Conservation (phyloP, 1,140 invertebrate species). For the Ephestia elutella region DNA sequence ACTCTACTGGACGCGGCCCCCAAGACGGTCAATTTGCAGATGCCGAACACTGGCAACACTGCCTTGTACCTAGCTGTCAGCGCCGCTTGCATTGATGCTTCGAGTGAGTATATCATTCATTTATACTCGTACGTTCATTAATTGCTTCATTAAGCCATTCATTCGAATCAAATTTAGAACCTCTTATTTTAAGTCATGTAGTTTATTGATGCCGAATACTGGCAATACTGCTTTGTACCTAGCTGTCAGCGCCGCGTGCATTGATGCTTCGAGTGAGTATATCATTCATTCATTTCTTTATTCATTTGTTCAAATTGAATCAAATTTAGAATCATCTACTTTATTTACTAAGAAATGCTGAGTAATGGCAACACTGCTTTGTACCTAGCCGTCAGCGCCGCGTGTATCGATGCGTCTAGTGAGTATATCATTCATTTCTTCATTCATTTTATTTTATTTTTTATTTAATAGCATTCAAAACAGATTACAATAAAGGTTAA, state of each 20-base stretch:
- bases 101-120: slow-evolving; percentile 26
- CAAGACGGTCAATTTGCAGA: slow-evolving; percentile 23
- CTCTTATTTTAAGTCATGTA: too few relatives aligned
- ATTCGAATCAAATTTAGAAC: too few relatives aligned
- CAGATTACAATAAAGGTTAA: too few relatives aligned
- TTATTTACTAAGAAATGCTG: too few relatives aligned
- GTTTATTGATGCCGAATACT: slow-evolving; percentile 38
- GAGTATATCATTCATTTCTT: slow-evolving; percentile 18
- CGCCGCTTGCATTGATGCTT: slow-evolving; percentile 30
- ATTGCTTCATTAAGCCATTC: neutral
- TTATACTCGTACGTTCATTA: neutral
- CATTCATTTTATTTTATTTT: too few relatives aligned
- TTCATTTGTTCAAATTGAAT: too few relatives aligned
- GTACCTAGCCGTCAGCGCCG: slow-evolving; percentile 34
- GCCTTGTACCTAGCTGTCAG: slow-evolving; percentile 40
- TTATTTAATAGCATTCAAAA: too few relatives aligned
- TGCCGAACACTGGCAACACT: slow-evolving; percentile 45
- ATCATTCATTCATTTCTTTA: neutral
- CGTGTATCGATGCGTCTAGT: slow-evolving; percentile 36
- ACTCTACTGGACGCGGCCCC: slow-evolving; percentile 24
- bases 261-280: slow-evolving; percentile 33
- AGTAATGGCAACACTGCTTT: slow-evolving; percentile 46
- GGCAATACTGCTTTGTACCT: slow-evolving; percentile 48
- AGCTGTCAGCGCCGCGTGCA: slow-evolving; percentile 33
- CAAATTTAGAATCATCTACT: too few relatives aligned